Base-by-base conservation (phyloP, 1,140 invertebrate species). In the Heliconius congener region DNA sequence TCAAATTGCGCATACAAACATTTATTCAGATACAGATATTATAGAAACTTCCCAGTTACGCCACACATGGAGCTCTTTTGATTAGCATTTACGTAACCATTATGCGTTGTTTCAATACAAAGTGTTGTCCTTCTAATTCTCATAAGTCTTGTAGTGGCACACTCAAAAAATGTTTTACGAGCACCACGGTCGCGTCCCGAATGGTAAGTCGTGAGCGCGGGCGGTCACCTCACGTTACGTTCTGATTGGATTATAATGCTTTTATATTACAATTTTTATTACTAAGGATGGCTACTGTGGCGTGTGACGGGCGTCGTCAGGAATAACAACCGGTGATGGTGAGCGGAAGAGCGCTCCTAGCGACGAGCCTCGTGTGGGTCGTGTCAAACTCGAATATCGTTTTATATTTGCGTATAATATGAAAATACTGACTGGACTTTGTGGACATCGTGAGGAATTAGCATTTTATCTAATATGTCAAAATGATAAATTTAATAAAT, bases 221-320 rank as follows among this genome's bases (percentile, higher is more conserved):
- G 92, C 91, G 91, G 90, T 87, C 92, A 88, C 90, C 83, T 88
- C 87, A 84, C 79, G 87, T 88, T 84, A 82, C 83, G 77, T 87
- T 85, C 83, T 93, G 90, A 93, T 93, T 93, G 92, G 92, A 92
- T 92, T 93, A 93, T 93, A 92, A 93, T 93, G 85, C 88, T 87
- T 91, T 91, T 91, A 91, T 92, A 93, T 92, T 92, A 92, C 89
- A 84, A 87, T 93, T 93, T 90, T 92, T 92, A 92, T 92, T 90
- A 91, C 89, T 86, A 86, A 84, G 83, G 86, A 80, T 86, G 83
- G 86, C 91, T 90, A 89, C 88, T 86, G 90, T 85, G 84, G 83
- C 86, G 90, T 88, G 88, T 88, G 88, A 87, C 88, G 85, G 83
- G 85, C 82, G 83, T 87, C 83, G 87, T 79, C 77, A 85, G 84